Evolutionary conservation across 2,888 invertebrate genomes (phyloP).

Genomic region (Polietes domitor): DNA sequence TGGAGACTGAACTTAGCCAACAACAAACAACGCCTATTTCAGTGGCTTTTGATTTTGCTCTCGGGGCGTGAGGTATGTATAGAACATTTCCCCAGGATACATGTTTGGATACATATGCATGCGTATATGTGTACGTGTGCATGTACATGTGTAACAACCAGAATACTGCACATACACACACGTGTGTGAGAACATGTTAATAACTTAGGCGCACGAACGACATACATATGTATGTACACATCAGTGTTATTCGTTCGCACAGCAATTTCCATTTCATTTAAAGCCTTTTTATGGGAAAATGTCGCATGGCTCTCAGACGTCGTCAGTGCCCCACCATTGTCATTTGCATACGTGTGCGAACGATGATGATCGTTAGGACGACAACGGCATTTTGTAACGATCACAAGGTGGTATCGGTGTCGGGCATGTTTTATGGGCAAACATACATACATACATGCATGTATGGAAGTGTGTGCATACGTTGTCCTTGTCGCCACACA

Average conservation of each 20-base stretch:
- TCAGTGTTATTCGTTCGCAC: background rate
- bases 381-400: slow-evolving; percentile 9
- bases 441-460: background rate
- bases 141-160: background rate
- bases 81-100: no score
- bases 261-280: slow-evolving; percentile 27
- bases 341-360: slow-evolving; percentile 3
- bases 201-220: background rate
- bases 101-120: no score
- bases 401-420: background rate
- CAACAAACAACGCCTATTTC: background rate
- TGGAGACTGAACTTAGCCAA: background rate
- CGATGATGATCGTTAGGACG: slow-evolving; percentile 11
- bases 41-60: background rate
- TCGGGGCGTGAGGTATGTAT: no score
- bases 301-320: background rate
- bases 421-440: background rate
- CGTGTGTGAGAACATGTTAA: background rate
- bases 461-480: background rate
- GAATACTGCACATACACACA: slow-evolving; percentile 6
- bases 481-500: background rate
- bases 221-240: background rate
- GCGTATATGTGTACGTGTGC: no score
- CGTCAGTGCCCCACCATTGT: background rate
- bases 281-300: slow-evolving; percentile 20